These are phyloP conservation scores for Eupsittula cactorum DNA, from an alignment of 2,113 vertebrate species.

Conservation along the genomic window DNA sequence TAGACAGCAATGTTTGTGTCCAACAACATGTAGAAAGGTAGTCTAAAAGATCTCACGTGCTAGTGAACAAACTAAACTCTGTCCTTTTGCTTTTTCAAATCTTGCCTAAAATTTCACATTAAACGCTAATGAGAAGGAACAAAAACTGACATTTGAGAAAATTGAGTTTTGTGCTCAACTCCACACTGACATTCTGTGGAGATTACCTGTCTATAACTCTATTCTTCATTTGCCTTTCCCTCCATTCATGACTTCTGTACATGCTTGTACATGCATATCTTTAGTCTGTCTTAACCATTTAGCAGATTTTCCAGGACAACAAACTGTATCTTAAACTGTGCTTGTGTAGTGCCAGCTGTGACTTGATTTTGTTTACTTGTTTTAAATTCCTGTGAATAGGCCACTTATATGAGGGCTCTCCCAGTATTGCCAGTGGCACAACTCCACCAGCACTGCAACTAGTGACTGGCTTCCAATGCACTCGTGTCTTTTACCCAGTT, in stretches of 20 bases:
- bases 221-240: not conserved
- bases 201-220: not conserved
- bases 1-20: not conserved
- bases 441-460: not conserved
- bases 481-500: not conserved
- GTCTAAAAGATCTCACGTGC: not conserved
- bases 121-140: not conserved
- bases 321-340: not conserved
- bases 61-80: not conserved
- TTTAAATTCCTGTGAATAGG: not conserved
- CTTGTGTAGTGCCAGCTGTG: rapidly evolving
- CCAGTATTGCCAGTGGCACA: not conserved
- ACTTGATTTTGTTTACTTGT: not conserved
- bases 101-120: not conserved
- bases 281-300: not conserved
- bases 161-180: not conserved
- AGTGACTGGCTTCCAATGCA: not conserved
- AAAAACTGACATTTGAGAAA: not conserved
- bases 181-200: not conserved
- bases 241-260: not conserved
- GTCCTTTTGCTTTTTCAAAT: not conserved
- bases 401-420: not conserved
- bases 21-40: not conserved
- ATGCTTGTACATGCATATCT: rapidly evolving
- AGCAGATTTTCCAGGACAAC: not conserved